Percentiles rank a stretch among this genome's conserved stretches.
These are phyloP conservation scores for Drosophila subobscura DNA, from an alignment of 1,140 invertebrate species.

Conservation along the genomic window DNA sequence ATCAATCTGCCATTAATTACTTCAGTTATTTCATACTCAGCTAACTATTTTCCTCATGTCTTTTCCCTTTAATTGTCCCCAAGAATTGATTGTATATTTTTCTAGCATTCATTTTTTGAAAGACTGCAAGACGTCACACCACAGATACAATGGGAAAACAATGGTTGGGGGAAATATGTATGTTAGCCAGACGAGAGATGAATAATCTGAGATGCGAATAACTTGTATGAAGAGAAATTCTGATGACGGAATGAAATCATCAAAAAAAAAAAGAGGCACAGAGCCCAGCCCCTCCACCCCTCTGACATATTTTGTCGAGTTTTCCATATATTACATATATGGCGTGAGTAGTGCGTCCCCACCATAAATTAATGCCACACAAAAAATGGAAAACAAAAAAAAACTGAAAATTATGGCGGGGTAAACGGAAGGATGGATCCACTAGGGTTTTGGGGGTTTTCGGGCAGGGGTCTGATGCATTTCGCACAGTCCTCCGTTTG, in stretches of 20 bases:
- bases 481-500: conserved; percentile 25
- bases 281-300: conserved; percentile 38
- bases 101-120: no score
- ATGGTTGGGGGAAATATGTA: conserved; percentile 38
- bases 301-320: conserved; percentile 25
- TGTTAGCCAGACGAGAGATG: conserved; percentile 30
- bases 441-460: neutral
- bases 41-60: no score
- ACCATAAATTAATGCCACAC: conserved; percentile 54
- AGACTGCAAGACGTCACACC: no score
- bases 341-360: neutral
- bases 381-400: conserved; percentile 44
- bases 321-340: conserved; percentile 11
- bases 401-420: neutral
- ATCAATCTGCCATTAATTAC: no score
- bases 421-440: neutral
- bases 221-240: neutral
- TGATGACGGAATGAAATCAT: conserved; percentile 38
- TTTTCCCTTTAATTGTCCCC: no score
- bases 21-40: no score
- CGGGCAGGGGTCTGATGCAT: no score
- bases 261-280: conserved; percentile 42
- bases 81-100: no score
- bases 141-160: conserved; percentile 47
- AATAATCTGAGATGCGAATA: conserved; percentile 33